Evolutionary conservation across 2,113 vertebrate species (phyloP), one percentile per base, ranked within the genome.

Genomic region (Pagrus major): DNA sequence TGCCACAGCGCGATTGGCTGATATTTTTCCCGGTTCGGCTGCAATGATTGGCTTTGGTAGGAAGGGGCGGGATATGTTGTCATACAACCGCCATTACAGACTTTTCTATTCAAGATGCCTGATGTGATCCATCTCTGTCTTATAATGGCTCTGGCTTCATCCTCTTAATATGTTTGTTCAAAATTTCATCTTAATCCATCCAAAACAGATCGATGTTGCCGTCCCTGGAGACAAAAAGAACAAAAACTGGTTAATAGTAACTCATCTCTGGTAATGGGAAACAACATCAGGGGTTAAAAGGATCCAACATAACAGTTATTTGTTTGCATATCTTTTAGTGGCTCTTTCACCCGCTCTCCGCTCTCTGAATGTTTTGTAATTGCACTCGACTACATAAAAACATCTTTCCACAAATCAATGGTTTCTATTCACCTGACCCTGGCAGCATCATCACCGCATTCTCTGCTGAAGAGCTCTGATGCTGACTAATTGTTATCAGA

Each of bases 401-500:
- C 60, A 68, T 49, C 33, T 79, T 79, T 71, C 18, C 20, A 25
- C 71, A 56, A 80, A 84, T 72, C 67, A 51, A 7, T 58, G 41
- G 29, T 69, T 84, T 86, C 86, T 71, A 77, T 86, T 74, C 51
- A 60, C 35, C 31, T 59, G 66, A 64, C 64, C 49, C 5, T 0
- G 3, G 31, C 47, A 5, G 29, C 59, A n/a, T 23, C 4, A 20
- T 54, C 55, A 46, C 15, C 14, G 25, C 70, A 29, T 58, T 33
- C 71, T 83, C 75, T 72, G 71, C 73, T 63, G 39, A 58, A 81
- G 67, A 76, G 86, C 84, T 73, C 68, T 69, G 83, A 69, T 52
- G 74, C 65, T 46, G 56, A 9, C 68, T 90, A 86, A 90, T 71
- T 81, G 81, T 76, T 60, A 75, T 81, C 85, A 83, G 71, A 64